Evolutionary conservation across 2,797 vertebrate species (phyloP).

Genomic region (Sebastes diaconus): DNA sequence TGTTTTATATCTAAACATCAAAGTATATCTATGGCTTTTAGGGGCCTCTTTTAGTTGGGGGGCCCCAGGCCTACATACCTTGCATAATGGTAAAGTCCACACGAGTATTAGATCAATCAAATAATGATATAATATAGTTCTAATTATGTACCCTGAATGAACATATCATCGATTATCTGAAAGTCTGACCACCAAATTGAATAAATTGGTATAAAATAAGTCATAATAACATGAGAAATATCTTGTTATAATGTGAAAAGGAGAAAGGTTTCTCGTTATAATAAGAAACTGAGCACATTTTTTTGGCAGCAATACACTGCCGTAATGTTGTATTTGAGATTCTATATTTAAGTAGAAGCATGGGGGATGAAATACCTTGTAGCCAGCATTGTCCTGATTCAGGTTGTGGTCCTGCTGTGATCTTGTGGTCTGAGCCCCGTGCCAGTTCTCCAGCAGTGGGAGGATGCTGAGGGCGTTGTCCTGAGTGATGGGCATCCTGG

Average conservation of each 20-base stretch:
- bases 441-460: conserved; percentile 90
- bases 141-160: background rate
- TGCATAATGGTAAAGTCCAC: too few species aligned
- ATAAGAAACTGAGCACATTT: background rate
- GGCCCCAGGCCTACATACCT: too few species aligned
- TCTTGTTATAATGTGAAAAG: background rate
- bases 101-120: background rate
- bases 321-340: background rate
- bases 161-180: background rate
- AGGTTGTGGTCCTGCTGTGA: conserved; percentile 23
- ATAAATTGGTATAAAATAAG: background rate
- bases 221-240: background rate
- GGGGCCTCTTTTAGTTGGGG: too few species aligned
- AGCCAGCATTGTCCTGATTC: conserved; percentile 12
- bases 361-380: conserved; percentile 18
- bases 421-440: conserved; percentile 75
- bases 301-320: background rate
- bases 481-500: conserved; percentile 95
- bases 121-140: background rate
- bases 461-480: conserved; percentile 93
- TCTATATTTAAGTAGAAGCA: background rate
- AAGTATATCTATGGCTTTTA: too few species aligned
- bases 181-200: background rate
- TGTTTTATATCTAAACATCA: too few species aligned
- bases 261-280: background rate